Conservation (phyloP, 1,140 invertebrate species). For the Thaumatotibia leucotreta region DNA sequence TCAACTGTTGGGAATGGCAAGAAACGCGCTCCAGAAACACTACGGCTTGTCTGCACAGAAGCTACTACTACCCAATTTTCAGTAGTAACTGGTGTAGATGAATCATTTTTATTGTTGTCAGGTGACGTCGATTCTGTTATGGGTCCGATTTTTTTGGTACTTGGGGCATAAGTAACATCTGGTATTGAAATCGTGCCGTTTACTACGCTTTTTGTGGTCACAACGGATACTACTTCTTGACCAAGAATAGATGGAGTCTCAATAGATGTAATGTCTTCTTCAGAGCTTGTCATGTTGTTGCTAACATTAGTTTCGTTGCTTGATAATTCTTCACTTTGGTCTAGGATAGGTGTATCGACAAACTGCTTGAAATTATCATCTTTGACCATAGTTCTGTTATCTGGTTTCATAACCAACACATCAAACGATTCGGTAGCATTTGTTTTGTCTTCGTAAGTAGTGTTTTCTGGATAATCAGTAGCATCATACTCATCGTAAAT, state of each 20-base stretch:
- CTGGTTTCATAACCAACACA: constrained; percentile 73
- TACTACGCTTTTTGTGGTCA: constrained; percentile 87
- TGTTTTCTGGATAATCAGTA: constrained; percentile 52
- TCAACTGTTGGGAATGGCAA: constrained; percentile 85
- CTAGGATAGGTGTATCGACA: constrained; percentile 72
- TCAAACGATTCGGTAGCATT: constrained; percentile 64
- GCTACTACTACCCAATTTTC: constrained; percentile 87
- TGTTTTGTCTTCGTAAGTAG: constrained; percentile 33
- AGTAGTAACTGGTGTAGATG: constrained; percentile 60
- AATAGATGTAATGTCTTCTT: constrained; percentile 57
- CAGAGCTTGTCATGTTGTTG: constrained; percentile 27
- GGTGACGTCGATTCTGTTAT: constrained; percentile 19
- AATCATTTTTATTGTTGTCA: constrained; percentile 30
- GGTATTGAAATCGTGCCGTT: constrained; percentile 85
- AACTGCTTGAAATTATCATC: constrained; percentile 78
- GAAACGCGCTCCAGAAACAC: constrained; percentile 88
- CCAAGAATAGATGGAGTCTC: constrained; percentile 76
- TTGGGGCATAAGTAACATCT: constrained; percentile 52
- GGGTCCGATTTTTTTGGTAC: constrained; percentile 48
- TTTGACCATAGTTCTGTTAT: constrained; percentile 63
- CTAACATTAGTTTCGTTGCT: constrained; percentile 22
- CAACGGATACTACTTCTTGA: constrained; percentile 84
- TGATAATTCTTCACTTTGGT: constrained; percentile 50
- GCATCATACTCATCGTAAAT: constrained; percentile 69
- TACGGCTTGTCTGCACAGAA: constrained; percentile 89